Conservation (phyloP, 1,140 invertebrate species). For the Drosophila eugracilis region DNA sequence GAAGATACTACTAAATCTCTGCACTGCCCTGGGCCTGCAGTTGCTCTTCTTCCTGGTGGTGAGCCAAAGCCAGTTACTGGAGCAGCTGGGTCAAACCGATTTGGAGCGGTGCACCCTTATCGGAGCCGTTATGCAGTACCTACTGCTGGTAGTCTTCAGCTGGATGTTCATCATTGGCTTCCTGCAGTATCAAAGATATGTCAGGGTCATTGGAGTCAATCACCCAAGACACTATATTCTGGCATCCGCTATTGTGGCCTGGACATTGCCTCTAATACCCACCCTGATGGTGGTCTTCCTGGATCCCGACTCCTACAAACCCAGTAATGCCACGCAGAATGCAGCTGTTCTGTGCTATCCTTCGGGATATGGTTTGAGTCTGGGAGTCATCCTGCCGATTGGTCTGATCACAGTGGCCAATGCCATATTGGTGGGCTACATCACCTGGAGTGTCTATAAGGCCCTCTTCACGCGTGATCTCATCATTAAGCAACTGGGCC, state of each 20-base stretch:
- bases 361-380: slow-evolving; percentile 85
- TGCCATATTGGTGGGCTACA: slow-evolving; percentile 86
- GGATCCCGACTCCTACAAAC: slow-evolving; percentile 85
- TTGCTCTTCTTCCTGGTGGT: slow-evolving; percentile 85
- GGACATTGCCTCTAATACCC: slow-evolving; percentile 86
- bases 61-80: slow-evolving; percentile 51
- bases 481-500: slow-evolving; percentile 86
- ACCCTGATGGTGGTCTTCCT: slow-evolving; percentile 85
- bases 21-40: slow-evolving; percentile 86
- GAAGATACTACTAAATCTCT: slow-evolving; percentile 87
- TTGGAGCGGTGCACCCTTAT: slow-evolving; percentile 84
- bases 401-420: slow-evolving; percentile 86
- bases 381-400: slow-evolving; percentile 86
- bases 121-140: slow-evolving; percentile 87
- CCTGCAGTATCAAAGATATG: slow-evolving; percentile 88
- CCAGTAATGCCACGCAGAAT: slow-evolving; percentile 24
- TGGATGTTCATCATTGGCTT: slow-evolving; percentile 89
- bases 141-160: slow-evolving; percentile 87
- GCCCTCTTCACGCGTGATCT: slow-evolving; percentile 85
- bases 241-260: slow-evolving; percentile 86
- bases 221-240: slow-evolving; percentile 86
- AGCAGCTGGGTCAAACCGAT: slow-evolving; percentile 11
- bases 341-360: slow-evolving; percentile 87
- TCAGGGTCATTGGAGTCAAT: slow-evolving; percentile 86
- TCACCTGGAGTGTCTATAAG: slow-evolving; percentile 86